A percentile compares a stretch with the other conserved stretches of the same genome.
Conservation (phyloP, 2,113 vertebrate species). For the Sapayoa aenigma region DNA sequence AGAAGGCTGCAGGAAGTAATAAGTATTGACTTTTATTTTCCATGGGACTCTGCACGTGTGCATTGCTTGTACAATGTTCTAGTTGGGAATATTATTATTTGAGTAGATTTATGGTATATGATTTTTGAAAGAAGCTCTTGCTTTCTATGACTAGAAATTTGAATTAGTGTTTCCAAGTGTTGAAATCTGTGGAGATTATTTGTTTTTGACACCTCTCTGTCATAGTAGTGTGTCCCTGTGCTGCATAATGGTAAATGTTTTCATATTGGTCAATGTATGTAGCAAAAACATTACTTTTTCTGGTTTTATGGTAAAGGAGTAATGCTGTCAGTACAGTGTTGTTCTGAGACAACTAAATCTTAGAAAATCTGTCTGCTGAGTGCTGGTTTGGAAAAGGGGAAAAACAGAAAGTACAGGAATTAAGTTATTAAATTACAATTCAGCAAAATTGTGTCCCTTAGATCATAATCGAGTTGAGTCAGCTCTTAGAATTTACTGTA, state of each 20-base stretch:
- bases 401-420: background rate
- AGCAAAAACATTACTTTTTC: background rate
- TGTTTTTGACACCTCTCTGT: background rate
- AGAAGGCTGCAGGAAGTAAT: background rate
- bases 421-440: background rate
- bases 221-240: background rate
- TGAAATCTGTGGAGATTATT: background rate
- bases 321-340: background rate
- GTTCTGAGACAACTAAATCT: background rate
- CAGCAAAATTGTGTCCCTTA: background rate
- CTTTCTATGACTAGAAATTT: background rate
- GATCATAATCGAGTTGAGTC: background rate
- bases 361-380: background rate
- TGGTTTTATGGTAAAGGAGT: background rate
- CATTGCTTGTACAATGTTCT: background rate
- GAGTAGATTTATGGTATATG: background rate
- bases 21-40: background rate
- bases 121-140: background rate
- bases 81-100: background rate
- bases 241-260: background rate
- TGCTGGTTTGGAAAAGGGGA: background rate
- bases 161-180: background rate
- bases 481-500: background rate
- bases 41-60: background rate
- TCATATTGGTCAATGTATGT: background rate